Evolutionary conservation across 1,140 invertebrate genomes (phyloP).

Genomic region (Hyles vespertilio): DNA sequence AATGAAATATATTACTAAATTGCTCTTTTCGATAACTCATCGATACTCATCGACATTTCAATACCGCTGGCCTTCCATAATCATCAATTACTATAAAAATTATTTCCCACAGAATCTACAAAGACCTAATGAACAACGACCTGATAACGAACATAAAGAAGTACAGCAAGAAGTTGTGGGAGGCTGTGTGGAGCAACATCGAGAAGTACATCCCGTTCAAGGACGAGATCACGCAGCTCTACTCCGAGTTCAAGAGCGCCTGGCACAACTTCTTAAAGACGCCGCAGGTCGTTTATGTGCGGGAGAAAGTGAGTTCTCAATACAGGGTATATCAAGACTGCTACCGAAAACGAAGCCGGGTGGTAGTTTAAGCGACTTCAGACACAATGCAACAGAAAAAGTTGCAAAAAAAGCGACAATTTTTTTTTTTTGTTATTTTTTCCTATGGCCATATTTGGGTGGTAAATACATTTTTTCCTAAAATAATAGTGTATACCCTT

Average conservation of each 20-base stretch:
- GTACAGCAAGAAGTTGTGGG: constrained; percentile 80
- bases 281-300: constrained; percentile 80
- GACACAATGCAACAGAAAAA: too few species aligned
- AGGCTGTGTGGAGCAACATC: constrained; percentile 84
- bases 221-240: constrained; percentile 82
- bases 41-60: too few species aligned
- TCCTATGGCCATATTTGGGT: too few species aligned
- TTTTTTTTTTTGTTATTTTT: too few species aligned
- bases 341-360: too few species aligned
- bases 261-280: constrained; percentile 83
- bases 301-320: constrained; percentile 49
- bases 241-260: constrained; percentile 82
- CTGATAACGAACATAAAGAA: constrained; percentile 86
- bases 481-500: too few species aligned
- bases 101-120: constrained; percentile 46
- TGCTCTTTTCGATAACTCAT: too few species aligned
- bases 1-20: too few species aligned
- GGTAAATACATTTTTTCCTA: too few species aligned
- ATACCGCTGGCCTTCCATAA: background rate
- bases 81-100: background rate
- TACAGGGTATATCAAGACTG: too few species aligned
- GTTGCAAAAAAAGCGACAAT: too few species aligned
- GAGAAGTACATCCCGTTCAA: constrained; percentile 87
- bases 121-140: constrained; percentile 81
- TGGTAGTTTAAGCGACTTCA: too few species aligned